These are phyloP conservation scores for Antidorcas marsupialis DNA, from an alignment of 2,113 vertebrate genomes.

Conservation along the genomic window DNA sequence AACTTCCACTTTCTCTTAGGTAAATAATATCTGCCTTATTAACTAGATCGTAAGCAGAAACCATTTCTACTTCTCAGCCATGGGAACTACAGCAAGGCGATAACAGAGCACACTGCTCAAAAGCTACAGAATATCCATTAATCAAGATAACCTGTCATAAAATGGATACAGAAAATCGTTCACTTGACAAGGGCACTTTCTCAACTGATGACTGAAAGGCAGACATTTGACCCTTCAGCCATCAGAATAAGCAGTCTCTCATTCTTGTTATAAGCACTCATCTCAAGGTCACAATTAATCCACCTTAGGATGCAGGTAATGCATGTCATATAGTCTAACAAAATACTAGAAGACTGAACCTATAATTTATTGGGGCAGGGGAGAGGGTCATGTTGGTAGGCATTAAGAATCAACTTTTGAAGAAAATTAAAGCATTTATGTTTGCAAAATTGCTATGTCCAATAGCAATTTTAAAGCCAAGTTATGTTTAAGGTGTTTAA, in stretches of 20 bases:
- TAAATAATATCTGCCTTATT: not conserved
- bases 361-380: not conserved
- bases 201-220: not conserved
- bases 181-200: not conserved
- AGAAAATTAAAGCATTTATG: slow-evolving; percentile 24
- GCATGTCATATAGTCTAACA: not conserved
- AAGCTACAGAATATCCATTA: not conserved
- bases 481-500: not conserved
- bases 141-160: slow-evolving; percentile 9
- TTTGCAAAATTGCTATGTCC: not conserved
- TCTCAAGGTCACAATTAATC: slow-evolving; percentile 21
- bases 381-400: not conserved
- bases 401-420: slow-evolving; percentile 8
- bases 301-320: not conserved
- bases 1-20: not conserved
- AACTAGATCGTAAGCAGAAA: not conserved
- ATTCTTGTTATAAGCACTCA: slow-evolving; percentile 23
- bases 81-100: not conserved
- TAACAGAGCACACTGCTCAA: not conserved
- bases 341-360: not conserved
- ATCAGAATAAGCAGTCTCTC: not conserved
- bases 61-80: not conserved
- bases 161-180: slow-evolving; percentile 35
- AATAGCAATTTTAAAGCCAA: not conserved
- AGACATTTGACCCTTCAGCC: not conserved